A percentile compares a stretch with the other conserved stretches of the same genome.
phyloP scores from a whole-genome alignment of 2,797 vertebrate species.

The Onychomys leucogaster region DNA sequence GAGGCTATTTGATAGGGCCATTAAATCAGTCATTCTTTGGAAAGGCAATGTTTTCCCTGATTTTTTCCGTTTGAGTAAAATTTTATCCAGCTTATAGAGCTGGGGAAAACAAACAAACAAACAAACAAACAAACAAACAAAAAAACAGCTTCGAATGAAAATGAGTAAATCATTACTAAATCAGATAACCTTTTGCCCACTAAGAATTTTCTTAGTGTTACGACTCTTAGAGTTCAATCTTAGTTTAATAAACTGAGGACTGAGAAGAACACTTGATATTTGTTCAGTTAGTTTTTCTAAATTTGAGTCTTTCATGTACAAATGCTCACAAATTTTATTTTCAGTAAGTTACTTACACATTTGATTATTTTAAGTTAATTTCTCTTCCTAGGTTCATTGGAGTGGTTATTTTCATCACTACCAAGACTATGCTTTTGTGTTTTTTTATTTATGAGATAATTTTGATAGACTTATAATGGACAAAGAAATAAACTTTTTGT shows the following conservation, averaged over 20 bases:
- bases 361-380: not conserved
- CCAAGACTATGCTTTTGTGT: not conserved
- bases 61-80: not conserved
- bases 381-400: not conserved
- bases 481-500: not conserved
- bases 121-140: not conserved
- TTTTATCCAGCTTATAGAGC: not conserved
- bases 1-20: not conserved
- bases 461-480: conserved; percentile 34
- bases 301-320: not conserved
- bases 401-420: not conserved
- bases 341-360: not conserved
- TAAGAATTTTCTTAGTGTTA: not conserved
- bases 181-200: not conserved
- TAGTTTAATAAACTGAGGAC: not conserved
- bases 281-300: not conserved
- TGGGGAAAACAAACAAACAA: not conserved
- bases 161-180: not conserved
- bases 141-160: not conserved
- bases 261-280: not conserved
- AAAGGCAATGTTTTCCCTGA: not conserved
- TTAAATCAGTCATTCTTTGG: not conserved
- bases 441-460: not conserved
- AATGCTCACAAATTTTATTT: not conserved
- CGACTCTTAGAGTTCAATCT: not conserved